A percentile compares a stretch with the other conserved stretches of the same genome.
Conservation (phyloP, 2,113 vertebrate species). For the Nansenia antarctica region DNA sequence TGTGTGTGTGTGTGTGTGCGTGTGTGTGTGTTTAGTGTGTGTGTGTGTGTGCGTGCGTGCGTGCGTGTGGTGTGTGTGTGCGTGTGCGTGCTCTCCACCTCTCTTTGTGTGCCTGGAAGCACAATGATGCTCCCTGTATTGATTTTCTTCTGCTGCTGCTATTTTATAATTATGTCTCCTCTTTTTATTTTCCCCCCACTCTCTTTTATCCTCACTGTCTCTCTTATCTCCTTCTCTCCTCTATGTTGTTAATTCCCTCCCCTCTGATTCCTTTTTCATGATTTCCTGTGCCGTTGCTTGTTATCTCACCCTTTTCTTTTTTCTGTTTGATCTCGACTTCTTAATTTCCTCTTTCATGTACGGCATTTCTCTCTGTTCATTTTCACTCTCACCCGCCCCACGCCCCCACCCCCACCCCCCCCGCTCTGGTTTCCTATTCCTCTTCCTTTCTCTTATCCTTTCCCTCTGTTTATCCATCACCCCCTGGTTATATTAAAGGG, state of each 20-base stretch:
- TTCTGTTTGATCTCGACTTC: slow-evolving; percentile 68
- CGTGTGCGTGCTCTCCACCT: slow-evolving; percentile 31
- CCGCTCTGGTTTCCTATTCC: slow-evolving; percentile 10
- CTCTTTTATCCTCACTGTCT: slow-evolving; percentile 38
- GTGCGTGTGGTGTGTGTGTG: slow-evolving; percentile 25
- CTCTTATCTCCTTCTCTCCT: slow-evolving; percentile 52
- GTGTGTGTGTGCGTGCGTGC: too few species aligned
- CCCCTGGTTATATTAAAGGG: too few species aligned
- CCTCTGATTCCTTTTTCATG: slow-evolving; percentile 63
- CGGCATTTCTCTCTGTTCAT: slow-evolving; percentile 43
- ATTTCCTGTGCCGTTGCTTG: slow-evolving; percentile 56
- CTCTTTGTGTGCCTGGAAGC: slow-evolving; percentile 44
- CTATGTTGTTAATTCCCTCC: slow-evolving; percentile 61
- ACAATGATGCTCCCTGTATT: slow-evolving; percentile 55
- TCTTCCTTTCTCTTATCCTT: not conserved
- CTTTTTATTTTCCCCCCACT: slow-evolving; percentile 36
- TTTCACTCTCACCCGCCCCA: not conserved
- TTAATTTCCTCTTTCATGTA: slow-evolving; percentile 67
- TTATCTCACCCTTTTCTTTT: slow-evolving; percentile 56
- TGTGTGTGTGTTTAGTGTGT: slow-evolving; percentile 23
- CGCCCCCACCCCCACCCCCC: not conserved
- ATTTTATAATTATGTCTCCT: slow-evolving; percentile 65
- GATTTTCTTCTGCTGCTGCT: slow-evolving; percentile 58
- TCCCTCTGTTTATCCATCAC: not conserved
- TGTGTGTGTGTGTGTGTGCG: slow-evolving; percentile 20